These are phyloP conservation scores for Meles meles DNA, from an alignment of 2,113 vertebrate species.

Conservation along the genomic window DNA sequence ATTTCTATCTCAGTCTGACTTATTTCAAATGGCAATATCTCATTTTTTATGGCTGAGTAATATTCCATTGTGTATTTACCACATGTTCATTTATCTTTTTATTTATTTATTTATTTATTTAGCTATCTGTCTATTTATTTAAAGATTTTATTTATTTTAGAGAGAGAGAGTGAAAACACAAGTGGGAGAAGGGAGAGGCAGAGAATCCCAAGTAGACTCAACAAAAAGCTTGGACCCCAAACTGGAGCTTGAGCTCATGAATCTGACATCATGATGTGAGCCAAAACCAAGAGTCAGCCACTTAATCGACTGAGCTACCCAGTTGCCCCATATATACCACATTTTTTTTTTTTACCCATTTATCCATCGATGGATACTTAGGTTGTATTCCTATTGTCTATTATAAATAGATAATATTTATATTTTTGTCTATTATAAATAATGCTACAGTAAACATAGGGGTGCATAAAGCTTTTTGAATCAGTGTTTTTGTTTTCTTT, in stretches of 20 bases:
- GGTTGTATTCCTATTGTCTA: neutral
- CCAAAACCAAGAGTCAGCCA: neutral
- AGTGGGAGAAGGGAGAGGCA: neutral
- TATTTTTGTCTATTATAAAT: neutral
- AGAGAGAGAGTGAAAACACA: neutral
- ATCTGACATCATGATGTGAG: neutral
- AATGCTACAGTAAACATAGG: neutral
- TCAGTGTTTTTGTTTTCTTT: neutral
- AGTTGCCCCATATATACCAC: neutral
- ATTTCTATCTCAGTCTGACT: neutral
- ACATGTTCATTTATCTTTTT: neutral
- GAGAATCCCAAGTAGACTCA: neutral
- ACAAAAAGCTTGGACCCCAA: neutral
- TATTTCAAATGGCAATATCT: neutral
- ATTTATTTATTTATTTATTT: neutral
- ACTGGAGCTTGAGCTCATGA: neutral
- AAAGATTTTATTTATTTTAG: neutral
- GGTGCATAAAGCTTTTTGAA: neutral
- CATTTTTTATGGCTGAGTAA: neutral
- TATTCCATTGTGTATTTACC: neutral
- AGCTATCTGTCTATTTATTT: neutral
- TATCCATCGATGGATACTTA: neutral
- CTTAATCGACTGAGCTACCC: neutral
- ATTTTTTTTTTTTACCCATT: neutral
- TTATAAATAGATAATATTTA: neutral